A percentile compares a stretch with the other conserved stretches of the same genome.
phyloP scores from a whole-genome alignment of 2,797 vertebrate species.

The Serranus cabrilla region DNA sequence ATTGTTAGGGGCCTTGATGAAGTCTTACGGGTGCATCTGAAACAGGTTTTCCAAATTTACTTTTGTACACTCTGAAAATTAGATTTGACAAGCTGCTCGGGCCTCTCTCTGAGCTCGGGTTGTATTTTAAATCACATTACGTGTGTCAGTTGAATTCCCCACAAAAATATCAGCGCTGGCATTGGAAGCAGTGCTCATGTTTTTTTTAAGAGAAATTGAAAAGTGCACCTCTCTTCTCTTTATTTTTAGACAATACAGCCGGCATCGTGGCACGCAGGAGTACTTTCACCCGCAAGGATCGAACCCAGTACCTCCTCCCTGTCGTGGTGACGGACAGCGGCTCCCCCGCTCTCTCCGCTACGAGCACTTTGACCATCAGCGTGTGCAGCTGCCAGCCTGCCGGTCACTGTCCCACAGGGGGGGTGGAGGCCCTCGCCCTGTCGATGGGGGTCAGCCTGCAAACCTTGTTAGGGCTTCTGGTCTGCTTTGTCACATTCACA shows the following conservation, averaged over 20 bases:
- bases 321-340: slow-evolving; percentile 93
- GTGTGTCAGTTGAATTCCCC: slow-evolving; percentile 14
- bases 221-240: slow-evolving; percentile 19
- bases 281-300: slow-evolving; percentile 88
- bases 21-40: slow-evolving; percentile 16
- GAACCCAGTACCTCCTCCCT: slow-evolving; percentile 86
- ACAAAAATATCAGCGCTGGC: slow-evolving; percentile 14
- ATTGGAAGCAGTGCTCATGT: background rate
- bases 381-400: slow-evolving; percentile 90
- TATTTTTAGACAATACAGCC: slow-evolving; percentile 93
- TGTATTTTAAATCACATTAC: slow-evolving; percentile 54
- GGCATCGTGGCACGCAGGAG: slow-evolving; percentile 89
- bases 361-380: slow-evolving; percentile 90
- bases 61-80: slow-evolving; percentile 32
- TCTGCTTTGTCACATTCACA: slow-evolving; percentile 87
- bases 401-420: slow-evolving; percentile 82
- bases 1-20: slow-evolving; percentile 33
- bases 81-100: slow-evolving; percentile 20
- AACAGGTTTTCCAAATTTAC: slow-evolving; percentile 31
- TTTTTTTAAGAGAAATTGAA: slow-evolving; percentile 27
- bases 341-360: slow-evolving; percentile 90
- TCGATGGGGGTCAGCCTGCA: slow-evolving; percentile 87
- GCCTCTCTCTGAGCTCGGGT: slow-evolving; percentile 16
- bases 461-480: slow-evolving; percentile 85
- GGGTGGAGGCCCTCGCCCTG: slow-evolving; percentile 84